These are phyloP conservation scores for Cherax quadricarinatus DNA, from an alignment of 1,140 invertebrate species.

Conservation along the genomic window DNA sequence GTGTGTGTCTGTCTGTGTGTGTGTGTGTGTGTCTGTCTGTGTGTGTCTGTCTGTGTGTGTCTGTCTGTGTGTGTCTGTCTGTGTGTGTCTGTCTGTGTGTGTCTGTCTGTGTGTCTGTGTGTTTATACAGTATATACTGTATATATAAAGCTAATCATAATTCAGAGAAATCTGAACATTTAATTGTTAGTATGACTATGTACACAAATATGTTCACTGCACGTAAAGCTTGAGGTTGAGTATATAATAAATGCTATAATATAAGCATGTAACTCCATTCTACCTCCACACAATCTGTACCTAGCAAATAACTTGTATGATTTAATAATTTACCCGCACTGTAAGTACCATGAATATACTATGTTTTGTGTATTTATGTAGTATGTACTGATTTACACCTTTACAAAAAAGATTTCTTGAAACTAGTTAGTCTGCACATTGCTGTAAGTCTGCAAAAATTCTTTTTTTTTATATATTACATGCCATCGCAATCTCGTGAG, in stretches of 20 bases:
- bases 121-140: not conserved
- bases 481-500: conserved; percentile 54
- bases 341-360: conserved; percentile 50
- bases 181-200: conserved; percentile 59
- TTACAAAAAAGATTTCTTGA: conserved; percentile 27
- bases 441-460: conserved; percentile 2
- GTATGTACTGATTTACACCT: conserved; percentile 14
- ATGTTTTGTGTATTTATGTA: conserved; percentile 11
- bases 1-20: too few species aligned
- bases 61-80: too few species aligned
- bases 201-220: conserved; percentile 65
- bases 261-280: conserved; percentile 35
- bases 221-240: conserved; percentile 65
- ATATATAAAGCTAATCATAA: conserved; percentile 64
- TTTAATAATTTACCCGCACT: conserved; percentile 54
- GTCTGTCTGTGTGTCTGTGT: too few species aligned
- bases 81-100: too few species aligned
- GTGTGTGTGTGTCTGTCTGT: too few species aligned
- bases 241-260: conserved; percentile 48
- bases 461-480: conserved; percentile 32
- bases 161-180: conserved; percentile 46
- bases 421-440: not conserved
- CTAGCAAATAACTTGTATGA: not conserved
- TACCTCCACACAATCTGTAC: conserved; percentile 14
- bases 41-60: too few species aligned